Base-by-base conservation (phyloP, 2,113 vertebrate species). In the Thinocorus orbignyianus region DNA sequence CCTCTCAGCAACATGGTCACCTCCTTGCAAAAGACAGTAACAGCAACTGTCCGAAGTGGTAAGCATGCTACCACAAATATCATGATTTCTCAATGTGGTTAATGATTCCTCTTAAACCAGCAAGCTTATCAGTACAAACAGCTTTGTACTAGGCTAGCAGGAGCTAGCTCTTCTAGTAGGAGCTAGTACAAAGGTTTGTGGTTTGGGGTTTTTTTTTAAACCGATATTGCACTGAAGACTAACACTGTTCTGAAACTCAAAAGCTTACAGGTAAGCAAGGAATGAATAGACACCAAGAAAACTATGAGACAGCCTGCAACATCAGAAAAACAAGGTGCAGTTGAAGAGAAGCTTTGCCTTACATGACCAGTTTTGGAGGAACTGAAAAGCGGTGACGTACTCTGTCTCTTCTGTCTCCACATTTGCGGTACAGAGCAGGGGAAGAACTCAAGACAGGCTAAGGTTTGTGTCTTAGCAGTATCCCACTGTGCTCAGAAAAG, bases 391-490 rank as follows among this genome's bases (percentile, higher is more conserved):
- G 64, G 33, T 1, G 1, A 72, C 3, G 5, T 44, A 60, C 8
- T 71, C 61, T 37, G n/a, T 35, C 26, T 85, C 44, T 44, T 81
- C 68, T 44, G 25, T 15, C 37, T 58, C n/a, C 54, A 46, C 0
- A 0, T 76, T 64, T 90, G 54, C 41, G 55, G 58, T 73, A 86
- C 11, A 88, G 86, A 96, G n/a, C 25, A 83, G 79, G 7, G 52
- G 35, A 87, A 90, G 48, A 92, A 72, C 62, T 73, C 44, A 83
- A 72, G 49, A 88, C 57, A 92, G 84, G 86, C 71, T 37, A 37
- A 31, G 25, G 62, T 73, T 90, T 86, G 41, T 58, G 60, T 49
- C 58, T 95, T 31, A 80, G 85, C 58, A 85, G 49, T 25, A 65
- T 73, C 71, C 46, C 37, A 49, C 58, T 51, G 42, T 17, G n/a